Percentiles rank a stretch among this genome's conserved stretches.
These are phyloP conservation scores for Actias luna DNA, from an alignment of 2,888 invertebrate species.

Conservation along the genomic window DNA sequence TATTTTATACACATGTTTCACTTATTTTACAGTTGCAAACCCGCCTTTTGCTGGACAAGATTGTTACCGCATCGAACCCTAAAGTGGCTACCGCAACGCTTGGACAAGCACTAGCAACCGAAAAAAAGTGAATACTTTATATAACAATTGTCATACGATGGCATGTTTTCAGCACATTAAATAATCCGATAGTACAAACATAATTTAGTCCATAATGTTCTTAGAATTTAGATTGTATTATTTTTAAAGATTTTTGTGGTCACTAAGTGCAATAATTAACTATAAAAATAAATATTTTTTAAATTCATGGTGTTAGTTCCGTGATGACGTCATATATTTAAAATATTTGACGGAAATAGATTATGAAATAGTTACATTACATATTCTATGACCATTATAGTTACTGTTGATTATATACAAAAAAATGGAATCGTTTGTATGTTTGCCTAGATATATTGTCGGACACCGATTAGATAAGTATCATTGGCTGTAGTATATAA, in stretches of 20 bases:
- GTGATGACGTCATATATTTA: background rate
- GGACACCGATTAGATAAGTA: background rate
- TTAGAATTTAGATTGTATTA: background rate
- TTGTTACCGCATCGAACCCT: slow-evolving; percentile 64
- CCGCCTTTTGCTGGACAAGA: slow-evolving; percentile 62
- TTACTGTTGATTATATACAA: background rate
- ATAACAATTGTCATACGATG: background rate
- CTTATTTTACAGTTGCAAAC: slow-evolving; percentile 62
- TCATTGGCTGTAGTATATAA: background rate
- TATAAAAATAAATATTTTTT: no score
- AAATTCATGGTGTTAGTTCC: background rate
- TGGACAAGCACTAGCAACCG: slow-evolving; percentile 67
- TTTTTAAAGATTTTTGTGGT: background rate
- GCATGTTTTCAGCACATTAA: background rate
- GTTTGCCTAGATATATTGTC: background rate
- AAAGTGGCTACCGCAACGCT: slow-evolving; percentile 69
- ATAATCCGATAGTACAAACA: background rate
- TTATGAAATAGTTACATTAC: no score
- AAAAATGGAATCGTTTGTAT: background rate
- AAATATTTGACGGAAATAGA: background rate
- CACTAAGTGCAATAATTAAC: background rate
- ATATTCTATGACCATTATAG: background rate
- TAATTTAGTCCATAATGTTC: background rate
- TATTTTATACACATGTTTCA: background rate
- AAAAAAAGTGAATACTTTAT: slow-evolving; percentile 61